A percentile compares a stretch with the other conserved stretches of the same genome.
Evolutionary conservation across 2,113 vertebrate species (phyloP).

Genomic region (Psephotus haematonotus): DNA sequence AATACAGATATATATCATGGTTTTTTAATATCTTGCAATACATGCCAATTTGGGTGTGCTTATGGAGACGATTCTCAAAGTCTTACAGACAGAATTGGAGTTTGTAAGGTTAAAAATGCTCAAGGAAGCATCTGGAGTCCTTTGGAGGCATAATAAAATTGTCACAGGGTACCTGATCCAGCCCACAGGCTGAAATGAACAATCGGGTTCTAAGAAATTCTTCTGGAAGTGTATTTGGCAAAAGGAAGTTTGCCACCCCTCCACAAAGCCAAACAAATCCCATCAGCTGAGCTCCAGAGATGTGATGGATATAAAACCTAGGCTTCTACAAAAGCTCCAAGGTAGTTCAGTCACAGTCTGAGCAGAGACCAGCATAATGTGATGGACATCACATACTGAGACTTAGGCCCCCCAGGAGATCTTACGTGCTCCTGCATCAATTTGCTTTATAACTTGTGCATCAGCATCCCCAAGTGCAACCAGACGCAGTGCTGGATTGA

Average conservation of each 20-base stretch:
- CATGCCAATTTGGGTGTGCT: neutral
- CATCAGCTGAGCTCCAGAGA: neutral
- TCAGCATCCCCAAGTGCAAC: neutral
- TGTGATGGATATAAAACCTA: neutral
- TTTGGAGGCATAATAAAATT: neutral
- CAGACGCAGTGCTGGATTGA: neutral
- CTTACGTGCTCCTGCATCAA: neutral
- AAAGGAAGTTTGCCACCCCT: neutral
- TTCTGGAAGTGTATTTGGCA: neutral
- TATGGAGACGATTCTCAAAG: neutral
- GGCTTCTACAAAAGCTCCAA: neutral
- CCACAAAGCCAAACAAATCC: neutral
- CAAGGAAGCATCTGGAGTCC: neutral
- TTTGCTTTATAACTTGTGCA: neutral
- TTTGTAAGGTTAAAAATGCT: neutral
- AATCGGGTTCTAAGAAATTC: neutral
- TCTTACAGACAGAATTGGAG: neutral
- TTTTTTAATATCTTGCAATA: neutral
- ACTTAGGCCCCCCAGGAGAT: neutral
- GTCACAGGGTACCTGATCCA: neutral
- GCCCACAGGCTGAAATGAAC: neutral
- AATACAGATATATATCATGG: neutral
- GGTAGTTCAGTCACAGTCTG: neutral
- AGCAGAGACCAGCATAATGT: neutral
- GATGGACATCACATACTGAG: accelerated